Base-by-base conservation (phyloP, 2,797 vertebrate genomes). In the Gephyroberyx darwinii region DNA sequence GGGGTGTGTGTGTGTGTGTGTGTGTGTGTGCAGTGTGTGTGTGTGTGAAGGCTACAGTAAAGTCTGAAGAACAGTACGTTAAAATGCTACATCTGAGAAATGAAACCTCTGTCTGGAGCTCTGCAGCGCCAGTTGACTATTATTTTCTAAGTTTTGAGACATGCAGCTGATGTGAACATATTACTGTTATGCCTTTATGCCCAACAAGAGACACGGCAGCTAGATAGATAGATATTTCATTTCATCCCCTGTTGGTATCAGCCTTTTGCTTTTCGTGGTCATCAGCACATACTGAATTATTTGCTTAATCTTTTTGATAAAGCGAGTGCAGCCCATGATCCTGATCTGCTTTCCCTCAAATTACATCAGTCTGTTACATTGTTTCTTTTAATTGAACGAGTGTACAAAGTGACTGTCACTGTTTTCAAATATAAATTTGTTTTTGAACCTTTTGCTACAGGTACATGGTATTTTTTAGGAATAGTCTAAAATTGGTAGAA, bases 121-220 rank as follows among this genome's bases (percentile, higher is more conserved):
- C 52, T 67, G 61, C 58, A 62, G 41, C 51, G 22, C 6, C 62
- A 41, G 8, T 71, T 65, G 43, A 58, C 43, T 61, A 0, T 57
- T 75, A 0, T 57, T 75, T 78, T 8, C 17, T 19, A 66, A 60
- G 57, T 59, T 55, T 69, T 56, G 75, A 55, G 65, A 57, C 65
- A 10, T 41, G 8, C 12, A 10, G 39, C 12, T 9, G 9, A 41
- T 19, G 31, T 13, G 54, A 13, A 13, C 31, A 5, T 5, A 5
- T 19, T 56, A 35, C 30, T 19, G 17, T 13, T 14, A 57, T 31
- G 55, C 31, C 45, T n/a, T 41, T 41, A 4, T 3, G 7, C 45
- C 17, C 45, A 16, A n/a, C 45, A 16, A n/a, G 16, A 47, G 14
- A 8, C 17, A 5, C 45, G 4, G 5, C 45, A n/a, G 16, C 14